Conservation (phyloP, 2,797 vertebrate genomes). For the Corythornis leucogaster region DNA sequence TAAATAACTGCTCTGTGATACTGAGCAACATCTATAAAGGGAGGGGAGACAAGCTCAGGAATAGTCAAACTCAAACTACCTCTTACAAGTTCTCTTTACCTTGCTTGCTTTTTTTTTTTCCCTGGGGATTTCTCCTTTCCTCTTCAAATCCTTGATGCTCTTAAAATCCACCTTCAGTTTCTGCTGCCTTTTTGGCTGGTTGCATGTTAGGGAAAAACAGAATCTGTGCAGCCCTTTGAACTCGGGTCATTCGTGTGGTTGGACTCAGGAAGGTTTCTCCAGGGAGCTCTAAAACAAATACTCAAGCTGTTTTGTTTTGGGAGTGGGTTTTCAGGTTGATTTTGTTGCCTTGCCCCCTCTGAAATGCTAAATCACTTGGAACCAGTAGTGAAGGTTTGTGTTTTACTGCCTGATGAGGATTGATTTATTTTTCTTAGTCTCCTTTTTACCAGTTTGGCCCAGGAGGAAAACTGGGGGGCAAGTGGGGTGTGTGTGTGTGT, state of each 20-base stretch:
- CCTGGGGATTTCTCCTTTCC: not conserved
- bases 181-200: not conserved
- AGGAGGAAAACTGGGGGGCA: not conserved
- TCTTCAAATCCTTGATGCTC: not conserved
- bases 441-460: not conserved
- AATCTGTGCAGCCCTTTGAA: not conserved
- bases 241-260: not conserved
- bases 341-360: not conserved
- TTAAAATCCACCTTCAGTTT: not conserved
- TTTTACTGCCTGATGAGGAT: not conserved
- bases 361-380: not conserved
- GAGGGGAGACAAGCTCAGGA: not conserved
- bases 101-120: not conserved
- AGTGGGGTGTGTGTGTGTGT: too few relatives aligned
- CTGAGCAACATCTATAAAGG: not conserved
- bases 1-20: not conserved
- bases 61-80: not conserved
- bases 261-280: not conserved
- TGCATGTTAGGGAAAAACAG: not conserved
- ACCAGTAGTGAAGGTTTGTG: not conserved
- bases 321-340: not conserved
- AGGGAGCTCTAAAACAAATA: not conserved
- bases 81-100: not conserved
- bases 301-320: not conserved
- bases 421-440: not conserved